Evolutionary conservation across 2,888 invertebrate species (phyloP).

Genomic region (Apeira syringaria): DNA sequence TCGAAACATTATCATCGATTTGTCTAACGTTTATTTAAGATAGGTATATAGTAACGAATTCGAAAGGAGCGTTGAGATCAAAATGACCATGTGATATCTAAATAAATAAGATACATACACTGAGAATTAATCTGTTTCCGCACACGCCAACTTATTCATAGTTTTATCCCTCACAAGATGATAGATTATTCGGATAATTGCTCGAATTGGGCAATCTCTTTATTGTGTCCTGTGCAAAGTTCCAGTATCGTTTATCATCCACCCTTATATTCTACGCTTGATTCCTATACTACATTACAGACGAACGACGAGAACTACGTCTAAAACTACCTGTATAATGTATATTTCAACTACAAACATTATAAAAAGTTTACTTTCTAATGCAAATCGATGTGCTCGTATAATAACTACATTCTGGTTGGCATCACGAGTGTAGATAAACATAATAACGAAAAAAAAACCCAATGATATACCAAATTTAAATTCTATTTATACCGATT

Average conservation of each 20-base stretch:
- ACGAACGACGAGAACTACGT: conserved; percentile 30
- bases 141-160: background rate
- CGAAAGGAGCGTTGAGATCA: conserved; percentile 6
- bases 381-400: conserved; percentile 43
- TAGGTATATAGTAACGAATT: background rate
- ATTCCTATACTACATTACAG: background rate
- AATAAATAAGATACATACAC: too few relatives aligned
- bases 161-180: background rate
- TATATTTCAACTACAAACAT: conserved; percentile 50
- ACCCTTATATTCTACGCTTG: background rate
- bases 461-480: too few relatives aligned
- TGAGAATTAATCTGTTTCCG: background rate
- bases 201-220: background rate
- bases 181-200: background rate
- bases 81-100: conserved; percentile 15
- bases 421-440: conserved; percentile 38
- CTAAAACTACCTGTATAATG: conserved; percentile 47
- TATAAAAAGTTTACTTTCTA: conserved; percentile 47
- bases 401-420: conserved; percentile 34
- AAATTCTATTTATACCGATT: too few relatives aligned
- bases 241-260: background rate
- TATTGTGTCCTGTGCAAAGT: background rate
- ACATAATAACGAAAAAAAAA: too few relatives aligned
- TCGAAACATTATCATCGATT: too few relatives aligned
- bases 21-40: background rate